Conservation (phyloP, 2,113 vertebrate species). For the Mugil cephalus region DNA sequence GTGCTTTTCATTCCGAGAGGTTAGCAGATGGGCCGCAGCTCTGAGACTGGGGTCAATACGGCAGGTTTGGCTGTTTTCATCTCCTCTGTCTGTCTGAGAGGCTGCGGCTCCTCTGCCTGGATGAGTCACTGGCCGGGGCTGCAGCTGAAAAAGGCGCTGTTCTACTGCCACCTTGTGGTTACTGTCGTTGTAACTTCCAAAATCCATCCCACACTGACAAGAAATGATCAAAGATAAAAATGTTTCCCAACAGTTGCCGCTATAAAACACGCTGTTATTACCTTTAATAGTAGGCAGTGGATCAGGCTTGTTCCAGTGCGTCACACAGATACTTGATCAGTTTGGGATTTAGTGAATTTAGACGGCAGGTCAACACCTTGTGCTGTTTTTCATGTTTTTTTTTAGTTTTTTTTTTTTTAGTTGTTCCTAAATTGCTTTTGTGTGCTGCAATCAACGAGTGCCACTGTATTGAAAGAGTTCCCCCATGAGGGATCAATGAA, state of each 20-base stretch:
- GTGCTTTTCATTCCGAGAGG: constrained; percentile 61
- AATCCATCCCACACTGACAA: not conserved
- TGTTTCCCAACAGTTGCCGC: not conserved
- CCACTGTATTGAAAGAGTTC: too few species aligned
- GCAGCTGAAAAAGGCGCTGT: constrained; percentile 42
- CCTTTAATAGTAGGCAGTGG: too few species aligned
- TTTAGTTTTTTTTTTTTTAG: too few species aligned
- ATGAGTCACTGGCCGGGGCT: constrained; percentile 66
- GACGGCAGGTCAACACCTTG: too few species aligned
- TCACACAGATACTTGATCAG: too few species aligned
- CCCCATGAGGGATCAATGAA: too few species aligned
- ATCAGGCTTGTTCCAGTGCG: too few species aligned
- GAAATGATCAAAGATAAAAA: not conserved
- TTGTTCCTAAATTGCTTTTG: too few species aligned
- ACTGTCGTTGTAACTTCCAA: not conserved
- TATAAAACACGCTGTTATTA: not conserved
- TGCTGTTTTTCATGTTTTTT: too few species aligned
- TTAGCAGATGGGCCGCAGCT: constrained; percentile 56
- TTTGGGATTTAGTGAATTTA: too few species aligned
- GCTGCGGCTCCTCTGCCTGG: constrained; percentile 61
- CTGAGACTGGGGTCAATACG: constrained; percentile 68
- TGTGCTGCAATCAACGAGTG: too few species aligned
- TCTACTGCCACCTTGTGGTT: constrained; percentile 76
- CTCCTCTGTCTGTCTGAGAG: constrained; percentile 62
- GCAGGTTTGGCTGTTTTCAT: constrained; percentile 72